Evolutionary conservation across 2,797 vertebrate species (phyloP).

Genomic region (Odontamblyopus lacepedii): DNA sequence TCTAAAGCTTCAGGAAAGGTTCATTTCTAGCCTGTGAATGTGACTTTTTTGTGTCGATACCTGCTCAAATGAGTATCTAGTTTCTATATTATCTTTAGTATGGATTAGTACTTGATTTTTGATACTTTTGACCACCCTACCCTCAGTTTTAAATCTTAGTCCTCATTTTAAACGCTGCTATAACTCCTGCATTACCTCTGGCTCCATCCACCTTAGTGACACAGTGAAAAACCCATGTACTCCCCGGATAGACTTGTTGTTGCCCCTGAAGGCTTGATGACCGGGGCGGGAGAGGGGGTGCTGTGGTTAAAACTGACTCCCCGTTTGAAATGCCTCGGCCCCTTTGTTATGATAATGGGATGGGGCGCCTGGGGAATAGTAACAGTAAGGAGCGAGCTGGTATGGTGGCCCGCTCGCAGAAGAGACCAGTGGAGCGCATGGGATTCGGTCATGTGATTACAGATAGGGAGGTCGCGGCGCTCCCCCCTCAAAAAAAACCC

Average conservation of each 20-base stretch:
- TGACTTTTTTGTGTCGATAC: too few relatives aligned
- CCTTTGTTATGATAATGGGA: constrained; percentile 77
- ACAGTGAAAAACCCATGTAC: constrained; percentile 4
- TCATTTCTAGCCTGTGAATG: too few relatives aligned
- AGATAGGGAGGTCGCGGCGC: constrained; percentile 49
- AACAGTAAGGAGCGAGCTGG: constrained; percentile 64
- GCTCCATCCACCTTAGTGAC: constrained; percentile 17
- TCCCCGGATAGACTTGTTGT: constrained; percentile 54
- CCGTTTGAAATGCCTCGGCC: constrained; percentile 60
- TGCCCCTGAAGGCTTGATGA: constrained; percentile 46
- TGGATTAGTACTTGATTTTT: too few relatives aligned
- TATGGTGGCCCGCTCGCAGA: constrained; percentile 62
- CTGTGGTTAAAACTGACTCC: constrained; percentile 59
- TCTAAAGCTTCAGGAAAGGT: too few relatives aligned
- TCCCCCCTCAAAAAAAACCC: constrained; percentile 28
- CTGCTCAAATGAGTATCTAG: too few relatives aligned
- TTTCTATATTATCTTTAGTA: too few relatives aligned
- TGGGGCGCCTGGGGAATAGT: constrained; percentile 60
- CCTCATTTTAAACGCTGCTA: too few relatives aligned
- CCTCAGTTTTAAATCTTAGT: too few relatives aligned
- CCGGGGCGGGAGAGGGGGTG: constrained; percentile 4
- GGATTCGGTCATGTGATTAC: constrained; percentile 73
- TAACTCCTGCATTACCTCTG: too few relatives aligned
- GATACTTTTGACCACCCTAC: too few relatives aligned
- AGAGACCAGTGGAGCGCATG: constrained; percentile 57